These are phyloP conservation scores for Microcebus griseorufus DNA, from an alignment of 2,113 vertebrate genomes.

Conservation along the genomic window DNA sequence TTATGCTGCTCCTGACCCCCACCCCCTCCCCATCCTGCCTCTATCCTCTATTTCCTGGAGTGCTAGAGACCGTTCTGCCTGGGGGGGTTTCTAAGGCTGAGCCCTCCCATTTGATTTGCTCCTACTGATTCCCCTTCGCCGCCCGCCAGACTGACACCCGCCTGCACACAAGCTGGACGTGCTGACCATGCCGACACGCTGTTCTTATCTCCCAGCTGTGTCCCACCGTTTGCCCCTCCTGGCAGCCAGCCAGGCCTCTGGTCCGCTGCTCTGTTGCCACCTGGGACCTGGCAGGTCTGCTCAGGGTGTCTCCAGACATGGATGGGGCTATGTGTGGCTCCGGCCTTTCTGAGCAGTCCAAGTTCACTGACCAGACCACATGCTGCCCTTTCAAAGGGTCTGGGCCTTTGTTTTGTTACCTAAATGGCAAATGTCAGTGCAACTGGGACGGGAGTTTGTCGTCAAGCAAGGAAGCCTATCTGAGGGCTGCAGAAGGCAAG, in stretches of 20 bases:
- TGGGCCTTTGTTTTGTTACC: not conserved
- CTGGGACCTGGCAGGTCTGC: not conserved
- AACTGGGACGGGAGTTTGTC: not conserved
- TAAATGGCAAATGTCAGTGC: not conserved
- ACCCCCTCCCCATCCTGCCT: not conserved
- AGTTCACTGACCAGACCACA: not conserved
- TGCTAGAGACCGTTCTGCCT: not conserved
- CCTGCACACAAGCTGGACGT: accelerated
- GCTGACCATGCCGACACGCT: not conserved
- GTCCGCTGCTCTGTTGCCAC: not conserved
- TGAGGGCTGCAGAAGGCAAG: not conserved
- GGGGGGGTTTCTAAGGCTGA: not conserved
- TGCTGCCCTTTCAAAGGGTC: not conserved
- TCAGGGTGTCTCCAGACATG: not conserved
- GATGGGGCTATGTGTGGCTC: not conserved
- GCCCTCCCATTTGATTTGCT: not conserved
- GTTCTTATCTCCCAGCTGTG: not conserved
- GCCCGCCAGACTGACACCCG: too few species aligned
- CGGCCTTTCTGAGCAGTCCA: not conserved
- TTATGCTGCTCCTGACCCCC: not conserved
- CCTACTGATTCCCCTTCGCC: not conserved
- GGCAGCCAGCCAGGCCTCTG: not conserved
- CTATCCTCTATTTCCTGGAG: too few species aligned
- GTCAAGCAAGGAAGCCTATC: not conserved
- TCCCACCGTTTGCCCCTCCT: not conserved